Evolutionary conservation across 2,888 invertebrate species (phyloP).

Genomic region (Microdon myrmicae): DNA sequence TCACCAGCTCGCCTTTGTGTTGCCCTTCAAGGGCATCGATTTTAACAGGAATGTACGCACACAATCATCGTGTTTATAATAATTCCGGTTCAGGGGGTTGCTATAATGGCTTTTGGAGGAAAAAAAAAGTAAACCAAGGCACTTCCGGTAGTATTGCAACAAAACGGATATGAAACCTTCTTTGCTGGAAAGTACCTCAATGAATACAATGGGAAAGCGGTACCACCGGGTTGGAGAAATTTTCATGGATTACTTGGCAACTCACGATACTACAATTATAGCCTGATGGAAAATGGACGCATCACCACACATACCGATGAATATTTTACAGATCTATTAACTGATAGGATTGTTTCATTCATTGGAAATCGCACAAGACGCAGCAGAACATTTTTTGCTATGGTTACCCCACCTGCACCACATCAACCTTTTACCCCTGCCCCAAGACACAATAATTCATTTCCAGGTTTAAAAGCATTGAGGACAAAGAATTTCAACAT

Average conservation of each 20-base stretch:
- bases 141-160: conserved; percentile 76
- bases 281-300: conserved; percentile 82
- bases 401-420: conserved; percentile 87
- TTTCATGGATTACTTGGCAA: conserved; percentile 92
- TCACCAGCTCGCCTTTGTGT: conserved; percentile 85
- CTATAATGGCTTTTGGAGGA: conserved; percentile 76
- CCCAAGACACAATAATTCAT: conserved; percentile 74
- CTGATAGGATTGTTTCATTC: conserved; percentile 60
- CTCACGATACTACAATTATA: conserved; percentile 92
- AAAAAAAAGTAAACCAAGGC: conserved; percentile 73
- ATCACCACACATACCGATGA: conserved; percentile 73
- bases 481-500: conserved; percentile 77
- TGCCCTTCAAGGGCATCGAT: conserved; percentile 91
- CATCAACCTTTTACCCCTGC: conserved; percentile 90
- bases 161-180: conserved; percentile 81
- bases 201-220: conserved; percentile 69
- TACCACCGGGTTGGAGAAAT: conserved; percentile 87
- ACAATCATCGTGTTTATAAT: conserved; percentile 82
- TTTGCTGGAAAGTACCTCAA: conserved; percentile 96
- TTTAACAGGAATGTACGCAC: conserved; percentile 84
- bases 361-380: conserved; percentile 33
- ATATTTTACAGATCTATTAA: conserved; percentile 87
- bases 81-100: conserved; percentile 85
- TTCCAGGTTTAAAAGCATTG: conserved; percentile 72
- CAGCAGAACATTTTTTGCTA: conserved; percentile 76